Base-by-base conservation (phyloP, 2,113 vertebrate species). In the Antigone vipio region DNA sequence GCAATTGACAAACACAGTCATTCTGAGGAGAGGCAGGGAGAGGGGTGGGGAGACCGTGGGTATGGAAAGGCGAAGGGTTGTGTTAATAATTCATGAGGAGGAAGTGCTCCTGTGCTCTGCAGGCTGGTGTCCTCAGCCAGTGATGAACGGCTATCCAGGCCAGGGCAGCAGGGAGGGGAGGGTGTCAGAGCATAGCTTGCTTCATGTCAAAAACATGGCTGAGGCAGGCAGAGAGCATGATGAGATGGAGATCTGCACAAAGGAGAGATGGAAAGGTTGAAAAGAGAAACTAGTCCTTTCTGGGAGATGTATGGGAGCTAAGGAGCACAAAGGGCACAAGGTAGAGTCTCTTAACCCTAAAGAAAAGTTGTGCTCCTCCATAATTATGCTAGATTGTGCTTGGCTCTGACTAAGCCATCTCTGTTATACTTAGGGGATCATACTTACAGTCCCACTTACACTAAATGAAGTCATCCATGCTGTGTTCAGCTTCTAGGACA, bases 1-100 rank as follows among this genome's bases (percentile, higher is more conserved):
- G 68, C 67, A 93, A 94, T 85, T 96, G 90, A 87, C 73, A 96
- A 95, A 93, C 63, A 88, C 64, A 95, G 74, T 24, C 40, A 52
- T 79, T 6, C 9, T 52, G 66, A 92, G 68, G 64, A 89, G 42
- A 88, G 53, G 49, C 22, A 60, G 44, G 30, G 69, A 85, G 34
- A 74, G 35, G 29, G 49, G 5, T 29, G 23, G 76, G 58, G 40
- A 79, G 26, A 32, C 49, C 15, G 49, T 14, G 17, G 53, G 47
- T 56, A 50, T 9, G 63, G 42, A 83, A 77, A 92, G 49, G 26
- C 53, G 66, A 92, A 71, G 45, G 56, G 8, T 66, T 89, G 23
- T 76, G 67, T 75, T 64, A 34, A 71, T 94, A 94, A 83, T 89
- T 93, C 35, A 67, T 10, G 38, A 93, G 69, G 35, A 94, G n/a